These are phyloP conservation scores for Cheilinus undulatus DNA, from an alignment of 2,113 vertebrate genomes.

Conservation along the genomic window DNA sequence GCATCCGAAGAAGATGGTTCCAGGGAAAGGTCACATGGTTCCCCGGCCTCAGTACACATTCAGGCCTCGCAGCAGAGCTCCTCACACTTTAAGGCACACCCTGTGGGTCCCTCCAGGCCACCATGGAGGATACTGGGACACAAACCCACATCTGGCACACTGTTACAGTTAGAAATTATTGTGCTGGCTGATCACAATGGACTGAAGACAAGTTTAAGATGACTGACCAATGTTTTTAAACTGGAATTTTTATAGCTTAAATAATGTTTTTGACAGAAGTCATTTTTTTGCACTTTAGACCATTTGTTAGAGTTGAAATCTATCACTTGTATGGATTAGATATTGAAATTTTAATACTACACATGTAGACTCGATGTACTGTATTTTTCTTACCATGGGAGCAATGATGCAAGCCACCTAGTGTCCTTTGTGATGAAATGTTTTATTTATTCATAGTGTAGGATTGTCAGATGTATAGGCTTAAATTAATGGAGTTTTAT, in stretches of 20 bases:
- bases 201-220: slow-evolving; percentile 63
- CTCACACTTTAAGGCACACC: slow-evolving; percentile 68
- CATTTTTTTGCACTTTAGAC: slow-evolving; percentile 82
- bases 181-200: slow-evolving; percentile 51
- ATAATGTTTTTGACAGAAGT: slow-evolving; percentile 51
- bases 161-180: slow-evolving; percentile 57
- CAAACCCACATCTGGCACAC: slow-evolving; percentile 69
- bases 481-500: slow-evolving; percentile 72
- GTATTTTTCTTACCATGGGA: slow-evolving; percentile 80
- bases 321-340: slow-evolving; percentile 69
- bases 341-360: slow-evolving; percentile 62
- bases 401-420: slow-evolving; percentile 50
- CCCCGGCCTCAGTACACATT: slow-evolving; percentile 72
- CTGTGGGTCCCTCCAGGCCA: slow-evolving; percentile 74
- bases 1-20: slow-evolving; percentile 62
- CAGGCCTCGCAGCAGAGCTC: slow-evolving; percentile 73
- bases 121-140: slow-evolving; percentile 71
- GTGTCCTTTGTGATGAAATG: slow-evolving; percentile 70
- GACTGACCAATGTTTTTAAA: slow-evolving; percentile 68
- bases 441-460: slow-evolving; percentile 80
- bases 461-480: slow-evolving; percentile 65
- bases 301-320: slow-evolving; percentile 71
- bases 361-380: slow-evolving; percentile 72
- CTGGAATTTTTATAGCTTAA: slow-evolving; percentile 51
- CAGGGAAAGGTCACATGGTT: slow-evolving; percentile 41